Evolutionary conservation across 2,113 vertebrate genomes (phyloP).

Genomic region (Rhinolophus sinicus): DNA sequence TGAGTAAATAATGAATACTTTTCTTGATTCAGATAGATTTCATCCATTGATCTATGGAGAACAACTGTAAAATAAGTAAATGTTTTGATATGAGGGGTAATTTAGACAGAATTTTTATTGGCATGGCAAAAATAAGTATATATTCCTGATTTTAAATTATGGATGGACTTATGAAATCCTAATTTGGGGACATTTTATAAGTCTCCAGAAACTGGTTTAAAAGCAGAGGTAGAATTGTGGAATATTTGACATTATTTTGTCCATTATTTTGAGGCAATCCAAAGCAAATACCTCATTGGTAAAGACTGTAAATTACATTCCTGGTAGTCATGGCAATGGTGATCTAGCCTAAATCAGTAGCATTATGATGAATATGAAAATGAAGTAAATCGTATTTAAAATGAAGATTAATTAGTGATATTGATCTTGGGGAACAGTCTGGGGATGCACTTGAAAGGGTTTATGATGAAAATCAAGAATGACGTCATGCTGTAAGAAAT

Average conservation of each 20-base stretch:
- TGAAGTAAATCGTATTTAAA: constrained; percentile 24
- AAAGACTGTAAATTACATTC: neutral
- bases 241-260: neutral
- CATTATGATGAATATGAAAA: constrained; percentile 40
- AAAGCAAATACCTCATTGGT: neutral
- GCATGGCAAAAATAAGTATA: neutral
- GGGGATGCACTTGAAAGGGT: neutral
- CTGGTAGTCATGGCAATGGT: neutral
- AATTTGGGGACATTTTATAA: neutral
- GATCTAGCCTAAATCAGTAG: neutral
- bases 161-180: neutral
- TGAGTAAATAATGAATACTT: neutral
- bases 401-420: constrained; percentile 4
- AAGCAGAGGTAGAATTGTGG: neutral
- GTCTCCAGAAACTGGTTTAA: neutral
- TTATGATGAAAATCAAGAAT: neutral
- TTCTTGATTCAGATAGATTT: neutral
- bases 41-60: neutral
- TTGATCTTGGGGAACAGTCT: neutral
- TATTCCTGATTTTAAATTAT: neutral
- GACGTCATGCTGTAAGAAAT: neutral
- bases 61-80: neutral
- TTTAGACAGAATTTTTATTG: neutral
- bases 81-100: neutral
- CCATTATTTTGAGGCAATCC: neutral